Percentiles rank a stretch among this genome's conserved stretches.
phyloP scores from a whole-genome alignment of 2,113 vertebrate genomes.

The Orthochromis malagaraziensis region DNA sequence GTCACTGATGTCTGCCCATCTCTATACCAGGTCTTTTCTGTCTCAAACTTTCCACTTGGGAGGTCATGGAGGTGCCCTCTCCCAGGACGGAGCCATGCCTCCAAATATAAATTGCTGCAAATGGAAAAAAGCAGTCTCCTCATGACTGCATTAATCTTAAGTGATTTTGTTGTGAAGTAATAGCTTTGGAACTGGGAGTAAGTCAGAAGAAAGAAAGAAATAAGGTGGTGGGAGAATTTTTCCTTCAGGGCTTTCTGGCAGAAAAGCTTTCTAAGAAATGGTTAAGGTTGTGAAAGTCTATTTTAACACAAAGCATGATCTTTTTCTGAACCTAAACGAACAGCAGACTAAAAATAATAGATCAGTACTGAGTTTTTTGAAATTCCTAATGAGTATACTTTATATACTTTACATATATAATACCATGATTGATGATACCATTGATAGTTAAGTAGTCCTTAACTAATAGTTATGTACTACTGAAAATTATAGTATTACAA shows the following conservation, averaged over 20 bases:
- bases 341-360: background rate
- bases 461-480: background rate
- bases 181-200: background rate
- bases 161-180: background rate
- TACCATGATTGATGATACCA: background rate
- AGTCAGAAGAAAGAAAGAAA: background rate
- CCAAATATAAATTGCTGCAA: background rate
- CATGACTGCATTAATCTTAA: background rate
- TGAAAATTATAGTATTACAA: background rate
- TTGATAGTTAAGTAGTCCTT: background rate
- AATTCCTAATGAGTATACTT: background rate
- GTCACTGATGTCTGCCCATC: background rate
- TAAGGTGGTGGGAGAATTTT: background rate
- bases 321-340: background rate
- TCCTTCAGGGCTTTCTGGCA: background rate
- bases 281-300: background rate
- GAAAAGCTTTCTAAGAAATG: background rate
- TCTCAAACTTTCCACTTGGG: background rate
- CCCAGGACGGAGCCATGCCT: background rate
- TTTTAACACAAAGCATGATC: background rate
- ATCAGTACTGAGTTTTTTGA: background rate
- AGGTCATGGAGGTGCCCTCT: background rate
- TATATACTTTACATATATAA: background rate
- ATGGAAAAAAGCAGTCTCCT: background rate
- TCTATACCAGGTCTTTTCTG: background rate